Base-by-base conservation (phyloP, 2,888 invertebrate species). In the Eupithecia inturbata region DNA sequence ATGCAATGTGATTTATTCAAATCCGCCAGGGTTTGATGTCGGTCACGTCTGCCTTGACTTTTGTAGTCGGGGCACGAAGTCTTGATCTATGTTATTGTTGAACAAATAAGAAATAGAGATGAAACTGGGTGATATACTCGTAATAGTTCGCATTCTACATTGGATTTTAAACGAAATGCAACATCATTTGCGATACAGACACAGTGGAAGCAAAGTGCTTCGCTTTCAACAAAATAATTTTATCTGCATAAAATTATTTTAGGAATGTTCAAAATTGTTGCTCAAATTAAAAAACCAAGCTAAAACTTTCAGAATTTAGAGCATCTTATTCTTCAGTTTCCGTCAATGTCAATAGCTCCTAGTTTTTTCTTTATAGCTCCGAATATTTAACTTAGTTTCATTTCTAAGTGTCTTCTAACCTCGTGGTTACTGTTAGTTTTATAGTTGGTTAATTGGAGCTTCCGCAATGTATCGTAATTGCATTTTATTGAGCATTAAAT, bases 1-100 rank as follows among this genome's bases (percentile, higher is more conserved):
- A 89, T 90, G 88, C 83, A 86, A 86, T 88, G 89, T 91, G 90
- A 92, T 92, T 89, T 90, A 92, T 92, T 92, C 89, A 92, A 92
- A 93, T 92, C 91, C 90, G 87, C 87, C 86, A 80, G 78, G 71
- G 78, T 79, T 78, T 83, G 87, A 89, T 85, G 87, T 88, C 83
- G 86, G 91, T 91, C 91, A 91, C 91, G 91, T 91, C 88, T 86
- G 80, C 81, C 77, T 81, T 82, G 80, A 83, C 81, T 82, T 87
- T 88, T 84, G 88, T 82, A 90, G 86, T 87, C 86, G 75, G 82
- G 77, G 81, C 91, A 90, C 90, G 90, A 88, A 82, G 87, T 88
- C 87, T 88, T 84, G 88, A 89, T 88, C 86, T 83, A 82, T 83
- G 88, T 78, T 70, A 67, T 69, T 72, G 66, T 22, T 39, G 63